Evolutionary conservation across 2,888 invertebrate genomes (phyloP).

Genomic region (Amiota minor): DNA sequence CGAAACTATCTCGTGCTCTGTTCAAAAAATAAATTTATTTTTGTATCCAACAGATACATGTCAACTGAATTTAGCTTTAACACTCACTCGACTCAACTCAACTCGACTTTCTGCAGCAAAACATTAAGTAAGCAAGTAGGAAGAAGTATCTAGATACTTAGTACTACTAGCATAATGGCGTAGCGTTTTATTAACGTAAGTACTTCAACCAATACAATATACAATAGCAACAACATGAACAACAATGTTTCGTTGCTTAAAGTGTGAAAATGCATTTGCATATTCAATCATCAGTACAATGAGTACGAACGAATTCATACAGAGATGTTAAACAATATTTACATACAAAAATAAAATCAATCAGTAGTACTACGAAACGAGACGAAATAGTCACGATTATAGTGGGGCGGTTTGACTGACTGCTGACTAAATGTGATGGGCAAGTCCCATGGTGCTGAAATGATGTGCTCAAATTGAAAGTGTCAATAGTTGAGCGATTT

Average conservation of each 20-base stretch:
- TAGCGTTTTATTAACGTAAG: background rate
- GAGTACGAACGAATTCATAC: slow-evolving; percentile 60
- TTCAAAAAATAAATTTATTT: background rate
- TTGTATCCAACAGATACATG: slow-evolving; percentile 4
- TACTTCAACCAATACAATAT: too few relatives aligned
- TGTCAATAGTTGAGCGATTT: slow-evolving; percentile 50
- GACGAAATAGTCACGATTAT: slow-evolving; percentile 15
- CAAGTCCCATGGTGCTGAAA: background rate
- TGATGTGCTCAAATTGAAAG: slow-evolving; percentile 54
- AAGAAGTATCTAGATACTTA: background rate
- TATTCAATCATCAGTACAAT: slow-evolving; percentile 69
- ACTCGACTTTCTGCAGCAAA: too few relatives aligned
- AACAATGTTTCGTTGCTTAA: slow-evolving; percentile 34
- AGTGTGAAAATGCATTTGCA: slow-evolving; percentile 72
- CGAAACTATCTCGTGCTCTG: slow-evolving; percentile 1
- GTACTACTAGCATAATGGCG: background rate
- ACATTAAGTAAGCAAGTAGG: background rate
- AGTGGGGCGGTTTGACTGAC: slow-evolving; percentile 22
- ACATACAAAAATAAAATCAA: slow-evolving; percentile 61
- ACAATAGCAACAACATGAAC: too few relatives aligned
- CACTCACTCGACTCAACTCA: too few relatives aligned
- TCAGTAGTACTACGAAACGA: slow-evolving; percentile 22
- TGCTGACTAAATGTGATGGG: slow-evolving; percentile 27
- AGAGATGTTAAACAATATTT: slow-evolving; percentile 63
- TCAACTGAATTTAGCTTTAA: background rate